phyloP scores from a whole-genome alignment of 2,888 invertebrate genomes.

The Agrilus mali region DNA sequence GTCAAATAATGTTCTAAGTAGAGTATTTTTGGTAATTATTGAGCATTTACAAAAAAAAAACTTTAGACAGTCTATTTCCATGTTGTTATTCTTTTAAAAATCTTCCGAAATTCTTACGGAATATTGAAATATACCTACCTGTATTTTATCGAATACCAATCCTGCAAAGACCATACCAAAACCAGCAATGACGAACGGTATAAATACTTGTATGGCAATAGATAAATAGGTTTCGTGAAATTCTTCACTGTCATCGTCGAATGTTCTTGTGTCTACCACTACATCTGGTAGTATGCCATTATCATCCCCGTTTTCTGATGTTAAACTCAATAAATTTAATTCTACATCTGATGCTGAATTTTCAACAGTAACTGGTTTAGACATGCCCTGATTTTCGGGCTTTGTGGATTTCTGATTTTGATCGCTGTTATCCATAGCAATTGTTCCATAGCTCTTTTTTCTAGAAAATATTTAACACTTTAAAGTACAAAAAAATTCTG shows the following conservation, averaged over 20 bases:
- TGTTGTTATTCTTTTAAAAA: no score
- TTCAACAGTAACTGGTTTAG: constrained; percentile 28
- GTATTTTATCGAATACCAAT: constrained; percentile 57
- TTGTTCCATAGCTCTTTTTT: constrained; percentile 33
- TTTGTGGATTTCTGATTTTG: constrained; percentile 25
- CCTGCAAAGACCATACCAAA: constrained; percentile 71
- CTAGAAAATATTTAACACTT: constrained; percentile 15
- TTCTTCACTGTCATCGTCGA: constrained; percentile 31
- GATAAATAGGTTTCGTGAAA: constrained; percentile 44
- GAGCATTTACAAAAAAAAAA: no score
- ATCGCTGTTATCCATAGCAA: constrained; percentile 32
- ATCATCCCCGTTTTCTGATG: constrained; percentile 24
- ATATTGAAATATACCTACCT: constrained; percentile 41
- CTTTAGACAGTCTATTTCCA: no score
- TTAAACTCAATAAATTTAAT: constrained; percentile 24
- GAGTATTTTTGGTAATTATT: no score
- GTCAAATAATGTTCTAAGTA: no score
- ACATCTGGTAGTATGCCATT: constrained; percentile 41
- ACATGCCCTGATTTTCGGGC: constrained; percentile 22
- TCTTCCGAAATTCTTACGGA: no score
- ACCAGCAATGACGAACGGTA: constrained; percentile 63
- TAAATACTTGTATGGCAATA: constrained; percentile 53
- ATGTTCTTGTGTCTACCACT: constrained; percentile 39
- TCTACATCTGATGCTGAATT: constrained; percentile 25
- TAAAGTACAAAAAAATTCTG: no score